Base-by-base conservation (phyloP, 2,113 vertebrate genomes). In the Oxyura jamaicensis region DNA sequence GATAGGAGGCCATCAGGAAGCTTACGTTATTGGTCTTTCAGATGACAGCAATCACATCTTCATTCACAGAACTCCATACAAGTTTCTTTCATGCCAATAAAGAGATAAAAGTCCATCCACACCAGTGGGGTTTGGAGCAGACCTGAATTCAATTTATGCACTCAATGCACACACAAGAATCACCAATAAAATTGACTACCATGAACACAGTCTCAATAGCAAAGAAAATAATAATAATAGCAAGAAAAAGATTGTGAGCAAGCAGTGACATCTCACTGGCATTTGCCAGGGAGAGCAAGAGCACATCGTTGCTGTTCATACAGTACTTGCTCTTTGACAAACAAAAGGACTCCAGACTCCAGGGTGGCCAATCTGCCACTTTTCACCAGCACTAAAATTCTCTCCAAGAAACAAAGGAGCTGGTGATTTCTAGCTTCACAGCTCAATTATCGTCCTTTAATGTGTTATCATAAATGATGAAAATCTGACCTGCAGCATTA, bases 401-500 rank as follows among this genome's bases (percentile, higher is more conserved):
- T 75, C 25, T 73, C 58, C n/a, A 55, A 72, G 62, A 52, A 89
- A 19, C 0, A 7, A 77, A 90, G 85, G 21, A 84, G 39, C 5
- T 63, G 25, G 90, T 74, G 76, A 80, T 85, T 79, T 84, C 63
- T 52, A 77, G n/a, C 35, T 91, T 92, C 41, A 58, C 41, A 83
- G 21, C 6, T 84, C 79, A 90, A 79, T 93, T 93, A 95, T 66
- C 66, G 86, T 93, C 80, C 50, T 56, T 90, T 88, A 69, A 83
- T 78, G 41, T 58, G 22, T 39, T 26, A 33, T 44, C n/a, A 73
- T 87, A 90, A 93, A 65, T 44, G 36, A 42, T 59, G 83, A 50
- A 95, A 93, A 59, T 76, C 23, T 80, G 86, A 94, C 66, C 50
- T 82, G 8, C 39, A 91, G 28, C 0, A 1, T 23, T 33, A 5